A percentile compares a stretch with the other conserved stretches of the same genome.
phyloP scores from a whole-genome alignment of 2,797 vertebrate species.

The Myiotriccus ornatus region DNA sequence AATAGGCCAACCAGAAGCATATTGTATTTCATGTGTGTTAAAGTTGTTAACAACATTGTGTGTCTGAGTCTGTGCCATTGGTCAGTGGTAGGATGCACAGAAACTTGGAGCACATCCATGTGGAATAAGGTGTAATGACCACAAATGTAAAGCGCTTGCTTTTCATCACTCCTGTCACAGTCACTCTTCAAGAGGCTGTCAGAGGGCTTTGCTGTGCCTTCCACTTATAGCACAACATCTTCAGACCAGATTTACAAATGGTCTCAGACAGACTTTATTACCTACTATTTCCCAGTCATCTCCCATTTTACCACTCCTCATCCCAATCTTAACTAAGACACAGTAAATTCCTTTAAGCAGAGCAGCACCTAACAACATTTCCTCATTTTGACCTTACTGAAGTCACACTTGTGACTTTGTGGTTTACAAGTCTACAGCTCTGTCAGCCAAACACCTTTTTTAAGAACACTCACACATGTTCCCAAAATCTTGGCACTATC shows the following conservation, averaged over 20 bases:
- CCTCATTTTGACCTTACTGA: background rate
- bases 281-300: background rate
- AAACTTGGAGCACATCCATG: fast-evolving
- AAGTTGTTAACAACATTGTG: background rate
- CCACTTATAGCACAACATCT: background rate
- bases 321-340: background rate
- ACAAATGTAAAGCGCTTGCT: background rate
- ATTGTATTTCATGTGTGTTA: background rate
- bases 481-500: background rate
- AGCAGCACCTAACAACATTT: background rate
- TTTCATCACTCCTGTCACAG: background rate
- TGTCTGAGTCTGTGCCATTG: background rate
- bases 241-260: background rate
- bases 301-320: background rate
- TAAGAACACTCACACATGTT: background rate
- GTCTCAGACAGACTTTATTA: background rate
- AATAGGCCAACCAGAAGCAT: background rate
- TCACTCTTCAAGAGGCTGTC: background rate
- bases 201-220: background rate
- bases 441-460: background rate
- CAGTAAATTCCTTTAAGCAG: background rate
- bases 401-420: background rate
- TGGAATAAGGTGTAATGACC: background rate
- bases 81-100: background rate
- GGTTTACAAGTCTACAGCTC: background rate